These are phyloP conservation scores for Oenanthe melanoleuca DNA, from an alignment of 2,113 vertebrate genomes.

Conservation along the genomic window DNA sequence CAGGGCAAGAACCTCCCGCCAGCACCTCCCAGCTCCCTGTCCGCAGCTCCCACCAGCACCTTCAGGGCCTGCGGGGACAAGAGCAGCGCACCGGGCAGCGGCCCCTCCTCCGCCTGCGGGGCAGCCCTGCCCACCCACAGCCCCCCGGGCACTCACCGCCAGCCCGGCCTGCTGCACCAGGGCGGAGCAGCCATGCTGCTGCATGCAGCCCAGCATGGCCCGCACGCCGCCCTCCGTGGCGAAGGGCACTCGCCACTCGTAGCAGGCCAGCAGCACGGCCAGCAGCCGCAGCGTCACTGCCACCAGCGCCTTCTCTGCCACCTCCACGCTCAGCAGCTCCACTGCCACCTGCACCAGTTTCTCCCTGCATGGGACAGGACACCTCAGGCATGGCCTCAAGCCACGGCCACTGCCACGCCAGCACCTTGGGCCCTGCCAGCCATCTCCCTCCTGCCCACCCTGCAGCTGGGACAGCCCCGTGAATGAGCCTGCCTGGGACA, in stretches of 20 bases:
- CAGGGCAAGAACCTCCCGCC: conserved; percentile 66
- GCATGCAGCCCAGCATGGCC: conserved; percentile 88
- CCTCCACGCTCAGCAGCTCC: conserved; percentile 82
- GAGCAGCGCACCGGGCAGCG: background rate
- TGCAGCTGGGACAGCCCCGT: background rate
- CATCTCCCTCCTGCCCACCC: background rate
- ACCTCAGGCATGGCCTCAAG: background rate
- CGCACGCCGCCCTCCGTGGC: conserved; percentile 91
- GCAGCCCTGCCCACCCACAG: rapidly evolving
- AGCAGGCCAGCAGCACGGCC: conserved; percentile 82
- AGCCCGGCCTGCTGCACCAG: conserved; percentile 89
- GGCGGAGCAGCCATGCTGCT: conserved; percentile 75
- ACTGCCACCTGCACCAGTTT: conserved; percentile 87
- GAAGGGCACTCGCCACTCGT: conserved; percentile 87
- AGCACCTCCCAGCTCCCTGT: conserved; percentile 73
- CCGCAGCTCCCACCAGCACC: conserved; percentile 87
- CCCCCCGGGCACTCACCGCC: conserved; percentile 76
- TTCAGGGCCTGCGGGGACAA: conserved; percentile 81
- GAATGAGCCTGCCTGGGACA: background rate
- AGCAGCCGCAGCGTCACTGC: conserved; percentile 79
- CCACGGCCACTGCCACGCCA: rapidly evolving
- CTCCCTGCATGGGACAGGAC: conserved; percentile 73
- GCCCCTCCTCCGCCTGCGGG: rapidly evolving
- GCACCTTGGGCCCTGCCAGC: background rate
- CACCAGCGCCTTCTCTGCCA: conserved; percentile 77